Percentiles rank a stretch among this genome's conserved stretches.
Evolutionary conservation across 2,888 invertebrate species (phyloP).

Genomic region (Zygothrica quintamaculata): DNA sequence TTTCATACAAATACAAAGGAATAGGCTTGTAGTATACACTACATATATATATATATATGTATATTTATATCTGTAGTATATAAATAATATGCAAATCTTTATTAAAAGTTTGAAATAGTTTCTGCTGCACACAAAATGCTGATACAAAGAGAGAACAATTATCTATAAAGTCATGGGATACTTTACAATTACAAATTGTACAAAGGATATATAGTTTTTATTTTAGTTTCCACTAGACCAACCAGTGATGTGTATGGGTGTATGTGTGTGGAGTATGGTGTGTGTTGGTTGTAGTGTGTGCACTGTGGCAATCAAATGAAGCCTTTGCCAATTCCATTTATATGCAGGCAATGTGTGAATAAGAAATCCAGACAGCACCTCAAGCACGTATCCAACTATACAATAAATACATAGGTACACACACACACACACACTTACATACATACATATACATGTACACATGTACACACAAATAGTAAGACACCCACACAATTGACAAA

Average conservation of each 20-base stretch:
- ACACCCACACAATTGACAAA: slow-evolving; percentile 26
- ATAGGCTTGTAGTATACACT: too few relatives aligned
- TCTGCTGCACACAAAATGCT: too few relatives aligned
- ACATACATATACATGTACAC: slow-evolving; percentile 1
- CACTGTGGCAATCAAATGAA: slow-evolving; percentile 67
- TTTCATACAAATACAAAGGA: too few relatives aligned
- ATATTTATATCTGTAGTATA: too few relatives aligned
- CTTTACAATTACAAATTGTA: neutral
- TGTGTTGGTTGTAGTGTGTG: slow-evolving; percentile 37
- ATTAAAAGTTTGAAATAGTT: too few relatives aligned
- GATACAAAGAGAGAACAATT: neutral
- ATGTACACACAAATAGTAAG: neutral
- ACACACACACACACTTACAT: slow-evolving; percentile 1
- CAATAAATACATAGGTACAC: slow-evolving; percentile 58
- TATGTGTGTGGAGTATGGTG: slow-evolving; percentile 16
- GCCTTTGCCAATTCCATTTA: slow-evolving; percentile 60
- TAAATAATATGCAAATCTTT: too few relatives aligned
- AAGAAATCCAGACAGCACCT: slow-evolving; percentile 48
- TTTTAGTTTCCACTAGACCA: neutral
- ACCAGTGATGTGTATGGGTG: neutral
- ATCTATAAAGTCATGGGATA: neutral
- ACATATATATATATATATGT: too few relatives aligned
- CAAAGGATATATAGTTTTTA: slow-evolving; percentile 8
- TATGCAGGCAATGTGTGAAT: slow-evolving; percentile 61
- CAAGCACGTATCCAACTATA: slow-evolving; percentile 57